A percentile compares a stretch with the other conserved stretches of the same genome.
These are phyloP conservation scores for Drosophila eohydei DNA, from an alignment of 2,888 invertebrate species.

Conservation along the genomic window DNA sequence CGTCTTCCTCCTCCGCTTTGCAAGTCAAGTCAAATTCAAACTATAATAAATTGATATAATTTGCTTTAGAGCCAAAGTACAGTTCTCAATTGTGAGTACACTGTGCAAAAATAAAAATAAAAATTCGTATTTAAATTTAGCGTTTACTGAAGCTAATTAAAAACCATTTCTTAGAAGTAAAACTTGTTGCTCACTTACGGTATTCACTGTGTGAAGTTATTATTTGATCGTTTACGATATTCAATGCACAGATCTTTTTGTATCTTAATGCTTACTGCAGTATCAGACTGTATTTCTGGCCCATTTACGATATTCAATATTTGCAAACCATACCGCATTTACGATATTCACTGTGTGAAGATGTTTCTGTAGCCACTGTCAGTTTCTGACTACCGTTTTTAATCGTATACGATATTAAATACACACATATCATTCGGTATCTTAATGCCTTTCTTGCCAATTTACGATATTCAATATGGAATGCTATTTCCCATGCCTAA, in stretches of 20 bases:
- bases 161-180: background rate
- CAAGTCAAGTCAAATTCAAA: slow-evolving; percentile 14
- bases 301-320: background rate
- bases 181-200: background rate
- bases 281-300: background rate
- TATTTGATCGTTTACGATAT: background rate
- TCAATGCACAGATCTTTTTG: background rate
- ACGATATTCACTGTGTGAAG: too few species aligned
- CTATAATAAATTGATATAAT: slow-evolving; percentile 33
- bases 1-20: background rate
- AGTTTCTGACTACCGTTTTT: too few species aligned
- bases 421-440: too few species aligned
- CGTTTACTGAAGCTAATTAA: background rate
- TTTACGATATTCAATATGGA: too few species aligned
- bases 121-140: too few species aligned
- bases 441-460: too few species aligned
- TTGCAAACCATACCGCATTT: too few species aligned
- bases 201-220: background rate
- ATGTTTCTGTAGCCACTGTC: too few species aligned
- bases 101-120: background rate
- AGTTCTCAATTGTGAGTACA: background rate
- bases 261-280: background rate
- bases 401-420: too few species aligned
- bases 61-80: slow-evolving; percentile 9
- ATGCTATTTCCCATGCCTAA: too few species aligned